phyloP scores from a whole-genome alignment of 1,140 invertebrate genomes.

The Diachasmimorpha longicaudata region DNA sequence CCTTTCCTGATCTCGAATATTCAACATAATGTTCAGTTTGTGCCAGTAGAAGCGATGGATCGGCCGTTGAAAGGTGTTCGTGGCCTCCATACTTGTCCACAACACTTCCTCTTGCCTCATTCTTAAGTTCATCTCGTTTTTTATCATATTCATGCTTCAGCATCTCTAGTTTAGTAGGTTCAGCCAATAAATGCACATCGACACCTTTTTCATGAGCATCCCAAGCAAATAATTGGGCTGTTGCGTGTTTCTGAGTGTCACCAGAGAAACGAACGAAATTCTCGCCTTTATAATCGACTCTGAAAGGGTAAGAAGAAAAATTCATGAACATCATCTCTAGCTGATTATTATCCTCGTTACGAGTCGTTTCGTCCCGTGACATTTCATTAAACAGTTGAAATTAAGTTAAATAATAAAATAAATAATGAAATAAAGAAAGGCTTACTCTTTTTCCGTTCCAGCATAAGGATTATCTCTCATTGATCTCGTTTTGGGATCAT shows the following conservation, averaged over 20 bases:
- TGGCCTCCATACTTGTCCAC: conserved; percentile 90
- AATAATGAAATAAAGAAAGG: too few species aligned
- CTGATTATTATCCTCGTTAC: too few species aligned
- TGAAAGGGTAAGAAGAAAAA: conserved; percentile 52
- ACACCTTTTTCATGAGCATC: conserved; percentile 93
- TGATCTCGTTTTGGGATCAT: conserved; percentile 97
- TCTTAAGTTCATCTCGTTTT: conserved; percentile 88
- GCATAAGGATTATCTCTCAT: conserved; percentile 98
- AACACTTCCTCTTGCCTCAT: conserved; percentile 72
- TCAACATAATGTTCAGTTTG: conserved; percentile 97
- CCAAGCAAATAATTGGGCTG: conserved; percentile 97
- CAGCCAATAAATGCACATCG: conserved; percentile 95
- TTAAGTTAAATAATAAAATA: too few species aligned
- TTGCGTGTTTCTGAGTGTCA: conserved; percentile 89
- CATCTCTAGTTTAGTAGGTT: conserved; percentile 96
- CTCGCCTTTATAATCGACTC: conserved; percentile 90
- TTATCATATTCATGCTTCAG: conserved; percentile 89
- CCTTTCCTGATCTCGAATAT: conserved; percentile 92
- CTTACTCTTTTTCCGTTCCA: conserved; percentile 71
- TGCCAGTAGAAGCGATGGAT: conserved; percentile 84
- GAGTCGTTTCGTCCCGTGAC: too few species aligned
- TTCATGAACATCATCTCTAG: neutral
- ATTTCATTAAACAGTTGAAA: too few species aligned
- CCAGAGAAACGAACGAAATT: conserved; percentile 95
- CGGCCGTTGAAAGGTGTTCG: conserved; percentile 87